These are phyloP conservation scores for Platyrinchus mystaceus DNA, from an alignment of 2,797 vertebrate species.

Conservation along the genomic window DNA sequence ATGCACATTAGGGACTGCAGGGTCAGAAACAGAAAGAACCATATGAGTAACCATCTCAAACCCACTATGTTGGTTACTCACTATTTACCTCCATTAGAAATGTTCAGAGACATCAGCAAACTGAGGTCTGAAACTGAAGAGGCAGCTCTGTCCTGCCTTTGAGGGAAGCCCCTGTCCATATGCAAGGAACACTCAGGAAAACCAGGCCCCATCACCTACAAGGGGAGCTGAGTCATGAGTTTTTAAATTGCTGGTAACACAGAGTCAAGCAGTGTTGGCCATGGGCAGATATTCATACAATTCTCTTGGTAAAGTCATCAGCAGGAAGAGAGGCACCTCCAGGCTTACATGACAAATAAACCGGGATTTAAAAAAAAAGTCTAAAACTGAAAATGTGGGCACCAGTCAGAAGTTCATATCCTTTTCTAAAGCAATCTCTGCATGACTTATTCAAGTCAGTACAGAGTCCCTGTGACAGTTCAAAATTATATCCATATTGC, in stretches of 20 bases:
- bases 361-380: not conserved
- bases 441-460: not conserved
- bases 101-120: not conserved
- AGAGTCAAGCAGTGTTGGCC: not conserved
- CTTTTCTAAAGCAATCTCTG: not conserved
- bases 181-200: not conserved
- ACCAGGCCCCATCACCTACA: accelerated
- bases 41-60: not conserved
- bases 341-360: not conserved
- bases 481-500: not conserved
- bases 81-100: not conserved
- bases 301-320: not conserved
- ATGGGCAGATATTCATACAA: not conserved
- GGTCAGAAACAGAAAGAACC: not conserved
- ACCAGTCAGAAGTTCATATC: not conserved
- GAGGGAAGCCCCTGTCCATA: not conserved
- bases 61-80: not conserved
- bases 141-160: not conserved
- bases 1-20: not conserved
- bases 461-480: not conserved
- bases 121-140: not conserved
- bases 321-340: not conserved
- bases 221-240: not conserved
- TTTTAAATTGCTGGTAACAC: not conserved
- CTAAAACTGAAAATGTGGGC: not conserved